Percentiles rank a stretch among this genome's conserved stretches.
Conservation (phyloP, 2,797 vertebrate genomes). For the Falco cherrug region DNA sequence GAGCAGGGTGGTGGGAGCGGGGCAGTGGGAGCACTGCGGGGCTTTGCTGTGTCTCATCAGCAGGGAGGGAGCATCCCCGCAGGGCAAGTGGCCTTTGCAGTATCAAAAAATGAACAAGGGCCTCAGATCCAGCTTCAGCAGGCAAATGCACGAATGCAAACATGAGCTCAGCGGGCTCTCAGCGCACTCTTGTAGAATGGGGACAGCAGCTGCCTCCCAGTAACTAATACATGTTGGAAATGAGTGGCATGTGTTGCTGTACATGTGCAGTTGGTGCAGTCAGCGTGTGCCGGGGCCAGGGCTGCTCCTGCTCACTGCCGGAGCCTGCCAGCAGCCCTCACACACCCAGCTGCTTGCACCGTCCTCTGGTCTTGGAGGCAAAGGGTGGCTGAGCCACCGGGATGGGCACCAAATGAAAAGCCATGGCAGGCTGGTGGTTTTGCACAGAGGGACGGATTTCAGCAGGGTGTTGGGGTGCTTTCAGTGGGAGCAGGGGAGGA, state of each 20-base stretch:
- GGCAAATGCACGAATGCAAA: not conserved
- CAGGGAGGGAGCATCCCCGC: not conserved
- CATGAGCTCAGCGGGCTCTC: not conserved
- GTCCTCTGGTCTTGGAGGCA: not conserved
- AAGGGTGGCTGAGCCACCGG: accelerated
- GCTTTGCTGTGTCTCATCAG: not conserved
- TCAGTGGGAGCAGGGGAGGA: accelerated
- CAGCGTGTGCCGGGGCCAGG: accelerated
- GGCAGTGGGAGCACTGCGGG: accelerated
- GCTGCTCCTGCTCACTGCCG: not conserved
- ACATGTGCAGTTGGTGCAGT: accelerated
- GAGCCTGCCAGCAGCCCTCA: accelerated
- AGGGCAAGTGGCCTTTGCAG: accelerated
- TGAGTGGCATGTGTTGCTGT: not conserved
- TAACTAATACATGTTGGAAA: accelerated
- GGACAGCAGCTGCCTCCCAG: not conserved
- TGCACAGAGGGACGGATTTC: not conserved
- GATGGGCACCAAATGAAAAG: not conserved
- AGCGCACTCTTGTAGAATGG: accelerated
- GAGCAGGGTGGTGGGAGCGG: too few relatives aligned
- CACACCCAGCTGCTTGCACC: accelerated
- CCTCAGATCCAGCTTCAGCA: not conserved
- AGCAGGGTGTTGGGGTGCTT: not conserved
- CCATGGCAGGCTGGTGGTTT: accelerated
- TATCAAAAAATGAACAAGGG: not conserved